Conservation (phyloP, 1,140 invertebrate genomes). For the Drosophila ananassae region DNA sequence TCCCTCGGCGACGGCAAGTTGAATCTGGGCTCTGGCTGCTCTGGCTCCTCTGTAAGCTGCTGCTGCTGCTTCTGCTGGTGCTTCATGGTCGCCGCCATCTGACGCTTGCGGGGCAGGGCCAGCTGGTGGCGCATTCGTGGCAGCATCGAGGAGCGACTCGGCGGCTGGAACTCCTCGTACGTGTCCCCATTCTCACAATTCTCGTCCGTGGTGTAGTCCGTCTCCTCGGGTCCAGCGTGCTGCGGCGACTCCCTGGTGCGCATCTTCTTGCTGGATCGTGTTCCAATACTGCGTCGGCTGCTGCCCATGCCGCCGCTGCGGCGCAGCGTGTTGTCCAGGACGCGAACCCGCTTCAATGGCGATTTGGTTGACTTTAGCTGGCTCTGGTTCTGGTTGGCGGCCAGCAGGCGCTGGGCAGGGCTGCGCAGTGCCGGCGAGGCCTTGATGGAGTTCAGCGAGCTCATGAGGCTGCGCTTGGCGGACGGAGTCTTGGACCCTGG, state of each 20-base stretch:
- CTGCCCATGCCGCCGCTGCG: conserved; percentile 55
- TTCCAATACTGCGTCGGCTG: conserved; percentile 51
- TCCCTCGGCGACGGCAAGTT: conserved; percentile 11
- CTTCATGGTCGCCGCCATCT: not conserved
- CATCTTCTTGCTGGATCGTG: conserved; percentile 15
- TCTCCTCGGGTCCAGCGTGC: conserved; percentile 13
- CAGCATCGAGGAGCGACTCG: conserved; percentile 64
- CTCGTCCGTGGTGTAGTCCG: conserved; percentile 44
- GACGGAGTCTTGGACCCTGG: conserved; percentile 29
- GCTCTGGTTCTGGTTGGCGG: conserved; percentile 5
- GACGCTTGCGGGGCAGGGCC: conserved; percentile 10
- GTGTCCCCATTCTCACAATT: conserved; percentile 33
- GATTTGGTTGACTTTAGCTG: conserved; percentile 42
- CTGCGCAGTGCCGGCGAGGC: conserved; percentile 22
- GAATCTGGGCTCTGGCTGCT: not conserved
- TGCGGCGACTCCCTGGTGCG: conserved; percentile 16
- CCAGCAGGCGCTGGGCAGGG: conserved; percentile 9
- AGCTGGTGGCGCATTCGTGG: conserved; percentile 20
- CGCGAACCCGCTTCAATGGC: conserved; percentile 60
- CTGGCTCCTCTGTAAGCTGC: not conserved
- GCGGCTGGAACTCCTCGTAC: conserved; percentile 66
- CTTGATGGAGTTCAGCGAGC: conserved; percentile 32
- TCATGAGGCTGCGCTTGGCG: conserved; percentile 67
- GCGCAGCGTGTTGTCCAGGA: conserved; percentile 61
- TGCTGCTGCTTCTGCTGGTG: not conserved